phyloP scores from a whole-genome alignment of 2,113 vertebrate genomes.

The Aegotheles bennettii region DNA sequence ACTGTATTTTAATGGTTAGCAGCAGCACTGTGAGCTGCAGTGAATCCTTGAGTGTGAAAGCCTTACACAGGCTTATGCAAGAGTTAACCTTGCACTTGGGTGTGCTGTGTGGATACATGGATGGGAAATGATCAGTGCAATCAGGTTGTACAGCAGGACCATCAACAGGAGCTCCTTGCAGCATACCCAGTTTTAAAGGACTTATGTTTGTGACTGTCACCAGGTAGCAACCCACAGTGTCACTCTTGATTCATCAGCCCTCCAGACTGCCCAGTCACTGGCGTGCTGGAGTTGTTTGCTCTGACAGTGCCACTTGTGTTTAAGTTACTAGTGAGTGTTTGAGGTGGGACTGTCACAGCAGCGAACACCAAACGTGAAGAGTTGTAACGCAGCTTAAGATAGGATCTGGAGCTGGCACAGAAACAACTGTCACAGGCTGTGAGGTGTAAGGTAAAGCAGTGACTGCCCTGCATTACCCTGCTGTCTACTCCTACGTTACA shows the following conservation, averaged over 20 bases:
- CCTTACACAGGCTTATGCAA: neutral
- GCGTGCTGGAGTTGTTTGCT: neutral
- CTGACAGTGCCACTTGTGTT: neutral
- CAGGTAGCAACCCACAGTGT: rapidly evolving
- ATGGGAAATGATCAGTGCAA: neutral
- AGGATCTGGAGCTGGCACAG: neutral
- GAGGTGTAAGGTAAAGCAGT: neutral
- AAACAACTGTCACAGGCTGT: neutral
- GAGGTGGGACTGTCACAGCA: neutral
- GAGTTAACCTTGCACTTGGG: neutral
- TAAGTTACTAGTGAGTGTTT: neutral
- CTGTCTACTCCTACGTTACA: rapidly evolving
- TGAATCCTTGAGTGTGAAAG: neutral
- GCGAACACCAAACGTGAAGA: neutral
- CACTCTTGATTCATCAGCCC: neutral
- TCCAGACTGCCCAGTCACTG: neutral
- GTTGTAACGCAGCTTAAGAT: neutral
- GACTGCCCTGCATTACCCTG: neutral
- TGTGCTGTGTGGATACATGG: neutral
- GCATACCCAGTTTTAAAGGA: neutral
- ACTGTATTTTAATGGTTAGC: neutral
- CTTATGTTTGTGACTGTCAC: neutral
- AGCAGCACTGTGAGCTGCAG: neutral
- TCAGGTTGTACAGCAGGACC: neutral
- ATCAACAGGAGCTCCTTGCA: neutral